Percentiles rank a stretch among this genome's conserved stretches.
Conservation (phyloP, 2,113 vertebrate species). For the Syrrhaptes paradoxus region DNA sequence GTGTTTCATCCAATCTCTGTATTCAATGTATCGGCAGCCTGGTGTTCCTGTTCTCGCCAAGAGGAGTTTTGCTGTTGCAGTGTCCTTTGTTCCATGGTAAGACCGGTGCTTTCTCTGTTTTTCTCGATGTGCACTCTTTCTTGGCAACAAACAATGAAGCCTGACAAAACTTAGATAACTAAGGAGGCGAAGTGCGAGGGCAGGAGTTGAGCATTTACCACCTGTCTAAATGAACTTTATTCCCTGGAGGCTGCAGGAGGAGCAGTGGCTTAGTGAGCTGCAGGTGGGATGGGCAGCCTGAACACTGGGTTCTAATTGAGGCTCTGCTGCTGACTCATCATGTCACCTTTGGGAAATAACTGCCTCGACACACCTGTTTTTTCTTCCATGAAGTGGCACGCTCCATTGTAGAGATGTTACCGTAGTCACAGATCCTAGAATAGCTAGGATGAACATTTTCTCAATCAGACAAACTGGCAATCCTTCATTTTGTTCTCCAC, state of each 20-base stretch:
- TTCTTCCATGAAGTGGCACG: neutral
- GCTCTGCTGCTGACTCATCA: neutral
- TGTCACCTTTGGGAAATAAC: neutral
- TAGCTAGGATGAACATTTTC: neutral
- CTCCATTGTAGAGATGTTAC: neutral
- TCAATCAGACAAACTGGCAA: neutral
- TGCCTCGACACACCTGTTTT: neutral
- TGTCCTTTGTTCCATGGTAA: neutral
- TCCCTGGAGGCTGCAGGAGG: conserved; percentile 6
- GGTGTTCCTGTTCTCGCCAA: neutral
- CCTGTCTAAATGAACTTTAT: neutral
- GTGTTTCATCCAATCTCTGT: too few relatives aligned
- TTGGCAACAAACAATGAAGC: neutral
- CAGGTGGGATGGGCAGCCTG: neutral
- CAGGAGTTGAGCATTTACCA: neutral
- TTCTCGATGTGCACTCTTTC: neutral
- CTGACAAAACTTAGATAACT: neutral
- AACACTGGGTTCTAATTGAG: neutral
- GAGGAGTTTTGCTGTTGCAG: neutral
- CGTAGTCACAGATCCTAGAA: neutral
- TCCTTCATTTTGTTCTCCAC: neutral
- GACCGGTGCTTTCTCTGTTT: neutral
- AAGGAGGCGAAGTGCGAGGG: neutral
- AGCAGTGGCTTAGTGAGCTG: neutral
- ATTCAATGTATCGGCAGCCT: neutral